Percentiles rank a stretch among this genome's conserved stretches.
Evolutionary conservation across 23 tunicate genomes (phyloP).

Genomic region (Phallusia fumigata): DNA sequence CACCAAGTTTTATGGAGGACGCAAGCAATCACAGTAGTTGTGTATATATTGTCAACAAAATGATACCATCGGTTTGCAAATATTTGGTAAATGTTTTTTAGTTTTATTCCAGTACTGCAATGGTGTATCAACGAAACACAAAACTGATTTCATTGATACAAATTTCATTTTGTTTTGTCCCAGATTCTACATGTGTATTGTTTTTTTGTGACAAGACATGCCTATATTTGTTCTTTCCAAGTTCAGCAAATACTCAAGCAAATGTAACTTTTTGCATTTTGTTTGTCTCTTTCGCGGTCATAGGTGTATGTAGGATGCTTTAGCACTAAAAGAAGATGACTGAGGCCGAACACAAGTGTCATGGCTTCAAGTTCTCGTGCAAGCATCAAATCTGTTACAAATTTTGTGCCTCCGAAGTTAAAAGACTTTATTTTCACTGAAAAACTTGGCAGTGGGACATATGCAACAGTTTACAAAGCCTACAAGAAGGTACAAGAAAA

Average conservation of each 20-base stretch:
- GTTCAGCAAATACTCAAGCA: constrained; percentile 12
- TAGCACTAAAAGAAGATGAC: neutral
- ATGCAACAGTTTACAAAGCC: constrained; percentile 93
- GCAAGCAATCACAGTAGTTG: constrained; percentile 24
- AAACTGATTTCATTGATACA: no score
- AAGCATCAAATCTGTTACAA: neutral
- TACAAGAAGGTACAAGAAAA: constrained; percentile 59
- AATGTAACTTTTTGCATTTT: neutral
- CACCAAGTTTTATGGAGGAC: constrained; percentile 85
- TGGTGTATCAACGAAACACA: no score
- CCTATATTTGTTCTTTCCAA: neutral
- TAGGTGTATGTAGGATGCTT: neutral
- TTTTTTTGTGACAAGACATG: neutral
- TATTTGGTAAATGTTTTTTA: neutral
- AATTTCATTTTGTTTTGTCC: no score
- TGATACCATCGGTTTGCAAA: neutral
- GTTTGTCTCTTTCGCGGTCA: no score
- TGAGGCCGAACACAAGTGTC: neutral
- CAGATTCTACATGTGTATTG: neutral
- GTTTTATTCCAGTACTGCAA: neutral
- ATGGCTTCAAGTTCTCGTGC: constrained; percentile 6
- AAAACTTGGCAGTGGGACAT: constrained; percentile 83
- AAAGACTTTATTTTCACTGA: constrained; percentile 76
- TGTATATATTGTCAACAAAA: no score
- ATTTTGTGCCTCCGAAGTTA: constrained; percentile 46